Conservation (phyloP, 2,113 vertebrate species). For the Saguinus imperator region DNA sequence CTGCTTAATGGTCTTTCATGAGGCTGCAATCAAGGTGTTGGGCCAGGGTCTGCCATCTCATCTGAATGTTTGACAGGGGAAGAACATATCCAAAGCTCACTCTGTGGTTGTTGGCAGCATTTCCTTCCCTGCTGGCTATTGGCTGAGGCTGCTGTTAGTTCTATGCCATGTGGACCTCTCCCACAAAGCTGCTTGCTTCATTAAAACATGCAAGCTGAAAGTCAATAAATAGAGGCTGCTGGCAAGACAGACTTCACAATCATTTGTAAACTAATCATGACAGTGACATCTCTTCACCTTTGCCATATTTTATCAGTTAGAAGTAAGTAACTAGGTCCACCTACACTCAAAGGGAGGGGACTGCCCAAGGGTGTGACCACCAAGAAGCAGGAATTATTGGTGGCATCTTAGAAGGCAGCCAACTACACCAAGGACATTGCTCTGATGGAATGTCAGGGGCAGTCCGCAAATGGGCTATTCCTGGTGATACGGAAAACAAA, state of each 20-base stretch:
- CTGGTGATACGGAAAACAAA: background rate
- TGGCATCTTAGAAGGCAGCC: background rate
- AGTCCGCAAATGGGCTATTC: background rate
- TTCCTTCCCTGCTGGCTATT: background rate
- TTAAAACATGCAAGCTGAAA: slow-evolving; percentile 20
- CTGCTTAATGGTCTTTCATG: background rate
- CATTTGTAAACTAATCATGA: background rate
- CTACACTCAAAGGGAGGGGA: background rate
- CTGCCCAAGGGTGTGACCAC: background rate
- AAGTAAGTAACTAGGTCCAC: background rate
- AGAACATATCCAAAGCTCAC: background rate
- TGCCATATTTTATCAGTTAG: background rate
- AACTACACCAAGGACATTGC: background rate
- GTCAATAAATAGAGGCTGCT: background rate
- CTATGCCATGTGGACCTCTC: background rate
- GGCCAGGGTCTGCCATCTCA: background rate
- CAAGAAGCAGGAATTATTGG: background rate
- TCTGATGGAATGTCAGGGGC: background rate
- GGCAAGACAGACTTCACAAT: background rate
- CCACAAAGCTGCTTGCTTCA: background rate
- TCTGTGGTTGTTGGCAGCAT: background rate
- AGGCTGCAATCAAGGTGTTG: background rate
- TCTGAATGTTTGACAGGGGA: background rate
- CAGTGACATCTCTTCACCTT: background rate
- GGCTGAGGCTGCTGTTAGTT: background rate